Conservation (phyloP, 2,797 vertebrate genomes). For the Sebastes elongatus region DNA sequence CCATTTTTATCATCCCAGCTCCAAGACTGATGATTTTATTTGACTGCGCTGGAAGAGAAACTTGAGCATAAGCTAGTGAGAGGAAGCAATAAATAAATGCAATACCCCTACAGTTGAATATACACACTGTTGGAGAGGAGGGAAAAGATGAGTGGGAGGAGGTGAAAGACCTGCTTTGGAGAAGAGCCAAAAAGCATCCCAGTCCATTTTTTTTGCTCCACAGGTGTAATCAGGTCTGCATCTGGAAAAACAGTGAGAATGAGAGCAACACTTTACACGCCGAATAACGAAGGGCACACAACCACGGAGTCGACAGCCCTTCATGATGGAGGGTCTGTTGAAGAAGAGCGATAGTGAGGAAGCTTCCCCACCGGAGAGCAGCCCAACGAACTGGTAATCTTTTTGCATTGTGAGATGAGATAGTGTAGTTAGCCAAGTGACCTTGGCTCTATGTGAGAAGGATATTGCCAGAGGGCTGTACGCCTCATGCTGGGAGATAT, state of each 20-base stretch:
- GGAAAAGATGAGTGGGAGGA: constrained; percentile 32
- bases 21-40: constrained; percentile 33
- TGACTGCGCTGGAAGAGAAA: constrained; percentile 4
- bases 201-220: constrained; percentile 12
- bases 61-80: neutral
- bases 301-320: neutral
- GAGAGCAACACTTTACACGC: neutral
- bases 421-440: constrained; percentile 67
- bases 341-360: constrained; percentile 7
- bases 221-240: constrained; percentile 47
- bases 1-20: constrained; percentile 30
- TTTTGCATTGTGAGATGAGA: constrained; percentile 64
- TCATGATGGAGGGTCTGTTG: constrained; percentile 25
- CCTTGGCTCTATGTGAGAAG: constrained; percentile 76
- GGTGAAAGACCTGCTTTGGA: constrained; percentile 36
- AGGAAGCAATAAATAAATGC: neutral
- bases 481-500: constrained; percentile 70
- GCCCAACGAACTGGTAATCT: constrained; percentile 47
- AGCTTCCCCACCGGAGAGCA: constrained; percentile 16
- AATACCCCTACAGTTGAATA: neutral
- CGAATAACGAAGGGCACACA: constrained; percentile 15
- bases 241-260: constrained; percentile 18
- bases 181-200: constrained; percentile 14
- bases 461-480: constrained; percentile 70
- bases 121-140: neutral